Percentiles rank a stretch among this genome's conserved stretches.
These are phyloP conservation scores for Myotis findleyi DNA, from an alignment of 2,797 vertebrate species.

Conservation along the genomic window DNA sequence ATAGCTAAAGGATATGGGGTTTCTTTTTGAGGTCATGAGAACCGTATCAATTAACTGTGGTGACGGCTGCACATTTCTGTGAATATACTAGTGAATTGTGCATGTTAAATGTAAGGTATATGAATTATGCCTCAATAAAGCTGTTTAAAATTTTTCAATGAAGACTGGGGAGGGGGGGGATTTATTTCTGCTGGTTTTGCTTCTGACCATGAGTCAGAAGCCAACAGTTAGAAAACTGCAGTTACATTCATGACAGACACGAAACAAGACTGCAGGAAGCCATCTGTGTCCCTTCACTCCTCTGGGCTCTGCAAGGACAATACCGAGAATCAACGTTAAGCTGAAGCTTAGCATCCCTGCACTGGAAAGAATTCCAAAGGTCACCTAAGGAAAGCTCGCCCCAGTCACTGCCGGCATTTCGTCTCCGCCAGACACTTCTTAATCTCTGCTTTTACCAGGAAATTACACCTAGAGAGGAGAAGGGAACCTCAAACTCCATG, in stretches of 20 bases:
- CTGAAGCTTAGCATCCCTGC: background rate
- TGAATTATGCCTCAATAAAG: background rate
- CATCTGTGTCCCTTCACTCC: background rate
- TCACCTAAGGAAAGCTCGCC: constrained; percentile 42
- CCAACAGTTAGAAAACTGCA: background rate
- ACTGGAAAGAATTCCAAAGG: constrained; percentile 56
- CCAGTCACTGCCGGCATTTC: background rate
- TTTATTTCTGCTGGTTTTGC: constrained; percentile 1
- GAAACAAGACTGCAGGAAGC: background rate
- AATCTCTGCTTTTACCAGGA: constrained; percentile 62
- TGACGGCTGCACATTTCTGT: background rate
- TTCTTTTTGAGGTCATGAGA: background rate
- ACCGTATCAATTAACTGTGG: background rate
- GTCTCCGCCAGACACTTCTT: constrained; percentile 25
- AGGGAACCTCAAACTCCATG: background rate
- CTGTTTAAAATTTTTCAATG: background rate
- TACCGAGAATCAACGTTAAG: background rate
- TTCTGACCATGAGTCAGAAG: background rate
- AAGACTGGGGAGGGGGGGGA: background rate
- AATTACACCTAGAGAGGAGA: constrained; percentile 60
- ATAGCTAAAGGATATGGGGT: background rate
- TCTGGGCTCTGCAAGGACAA: background rate
- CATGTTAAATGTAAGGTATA: background rate
- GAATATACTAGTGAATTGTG: background rate
- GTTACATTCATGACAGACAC: background rate